phyloP scores from a whole-genome alignment of 2,797 vertebrate species.

The Enteromius treurensis region DNA sequence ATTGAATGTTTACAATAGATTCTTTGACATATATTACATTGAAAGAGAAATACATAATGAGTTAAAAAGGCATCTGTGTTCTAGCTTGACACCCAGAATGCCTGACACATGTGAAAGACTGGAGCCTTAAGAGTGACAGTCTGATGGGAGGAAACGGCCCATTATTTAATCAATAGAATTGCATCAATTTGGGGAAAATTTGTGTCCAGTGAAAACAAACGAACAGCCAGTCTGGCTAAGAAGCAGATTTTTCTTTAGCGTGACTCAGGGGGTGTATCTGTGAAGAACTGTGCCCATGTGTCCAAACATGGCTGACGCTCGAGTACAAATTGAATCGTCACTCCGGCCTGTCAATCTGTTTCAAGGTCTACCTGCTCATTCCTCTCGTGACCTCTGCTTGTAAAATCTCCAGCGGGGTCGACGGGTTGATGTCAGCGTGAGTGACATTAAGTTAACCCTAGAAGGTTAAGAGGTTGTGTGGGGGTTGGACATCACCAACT shows the following conservation, averaged over 20 bases:
- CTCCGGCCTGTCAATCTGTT: conserved; percentile 38
- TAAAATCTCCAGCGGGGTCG: conserved; percentile 32
- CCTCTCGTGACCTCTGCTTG: conserved; percentile 40
- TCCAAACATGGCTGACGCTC: conserved; percentile 15
- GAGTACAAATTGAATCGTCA: conserved; percentile 35
- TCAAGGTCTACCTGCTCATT: conserved; percentile 47
- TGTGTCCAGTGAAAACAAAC: conserved; percentile 86
- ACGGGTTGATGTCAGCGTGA: conserved; percentile 42
- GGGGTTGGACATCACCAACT: background rate
- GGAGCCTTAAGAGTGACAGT: conserved; percentile 73
- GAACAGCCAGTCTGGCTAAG: conserved; percentile 67
- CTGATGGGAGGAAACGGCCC: conserved; percentile 84
- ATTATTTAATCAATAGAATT: conserved; percentile 93
- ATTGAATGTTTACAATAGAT: conserved; percentile 5
- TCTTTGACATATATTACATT: conserved; percentile 20
- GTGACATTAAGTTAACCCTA: conserved; percentile 47
- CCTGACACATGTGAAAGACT: conserved; percentile 34
- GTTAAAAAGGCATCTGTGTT: conserved; percentile 16
- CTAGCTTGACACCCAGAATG: conserved; percentile 8
- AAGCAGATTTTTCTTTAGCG: conserved; percentile 36
- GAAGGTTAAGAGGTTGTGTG: conserved; percentile 33
- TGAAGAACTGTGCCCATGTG: conserved; percentile 47
- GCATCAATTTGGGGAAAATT: conserved; percentile 84
- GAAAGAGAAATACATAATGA: background rate
- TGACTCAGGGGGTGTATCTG: conserved; percentile 46